These are phyloP conservation scores for Macrosoma leucophasiata DNA, from an alignment of 2,888 invertebrate species.

Conservation along the genomic window DNA sequence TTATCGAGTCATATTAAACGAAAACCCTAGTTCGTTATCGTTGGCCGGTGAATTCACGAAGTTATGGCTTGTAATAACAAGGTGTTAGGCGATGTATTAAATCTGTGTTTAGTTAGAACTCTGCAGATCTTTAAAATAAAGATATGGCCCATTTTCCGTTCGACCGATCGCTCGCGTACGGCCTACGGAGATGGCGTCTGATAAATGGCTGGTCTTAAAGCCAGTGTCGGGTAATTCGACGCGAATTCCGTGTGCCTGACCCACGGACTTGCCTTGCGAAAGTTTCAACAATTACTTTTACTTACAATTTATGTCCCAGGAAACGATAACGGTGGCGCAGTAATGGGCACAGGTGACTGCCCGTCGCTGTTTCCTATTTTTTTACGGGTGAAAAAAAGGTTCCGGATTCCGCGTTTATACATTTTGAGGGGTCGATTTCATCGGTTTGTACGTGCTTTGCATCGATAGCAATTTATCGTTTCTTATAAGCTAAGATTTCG, in stretches of 20 bases:
- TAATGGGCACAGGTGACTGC: slow-evolving; percentile 63
- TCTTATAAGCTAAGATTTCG: slow-evolving; percentile 39
- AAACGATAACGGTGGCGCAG: slow-evolving; percentile 59
- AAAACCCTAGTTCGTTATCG: no score
- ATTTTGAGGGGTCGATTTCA: slow-evolving; percentile 6
- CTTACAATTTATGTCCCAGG: slow-evolving; percentile 65
- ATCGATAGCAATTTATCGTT: slow-evolving; percentile 33
- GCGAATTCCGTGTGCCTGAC: slow-evolving; percentile 59
- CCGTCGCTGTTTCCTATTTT: slow-evolving; percentile 35
- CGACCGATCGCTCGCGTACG: slow-evolving; percentile 37
- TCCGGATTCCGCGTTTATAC: slow-evolving; percentile 1
- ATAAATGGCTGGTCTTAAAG: slow-evolving; percentile 79
- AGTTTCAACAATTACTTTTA: slow-evolving; percentile 72
- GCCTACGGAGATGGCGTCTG: slow-evolving; percentile 57
- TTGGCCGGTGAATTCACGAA: slow-evolving; percentile 17
- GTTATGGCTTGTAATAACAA: slow-evolving; percentile 39
- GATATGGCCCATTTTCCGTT: slow-evolving; percentile 52
- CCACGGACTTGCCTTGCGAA: slow-evolving; percentile 54
- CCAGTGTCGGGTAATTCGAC: slow-evolving; percentile 78
- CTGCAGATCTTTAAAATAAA: slow-evolving; percentile 41
- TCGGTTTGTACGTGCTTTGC: neutral
- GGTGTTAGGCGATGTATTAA: slow-evolving; percentile 27
- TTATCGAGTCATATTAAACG: no score
- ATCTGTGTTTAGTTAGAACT: slow-evolving; percentile 22
- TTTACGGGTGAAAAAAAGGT: slow-evolving; percentile 5